Base-by-base conservation (phyloP, 1,140 invertebrate species). In the Drosophila sturtevanti region DNA sequence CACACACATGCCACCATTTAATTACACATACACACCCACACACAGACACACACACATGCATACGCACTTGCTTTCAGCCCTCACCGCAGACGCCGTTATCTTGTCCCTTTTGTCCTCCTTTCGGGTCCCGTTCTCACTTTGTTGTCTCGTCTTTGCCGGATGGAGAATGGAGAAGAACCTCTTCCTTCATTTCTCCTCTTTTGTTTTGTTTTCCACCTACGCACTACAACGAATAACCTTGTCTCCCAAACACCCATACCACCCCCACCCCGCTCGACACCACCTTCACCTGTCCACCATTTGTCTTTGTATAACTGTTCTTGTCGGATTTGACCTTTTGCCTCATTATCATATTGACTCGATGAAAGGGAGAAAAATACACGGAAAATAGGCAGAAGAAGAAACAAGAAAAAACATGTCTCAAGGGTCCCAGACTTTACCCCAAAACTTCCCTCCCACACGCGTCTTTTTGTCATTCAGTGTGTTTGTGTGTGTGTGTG, bases 301-400 rank as follows among this genome's bases (percentile, higher is more conserved):
- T 63, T 52, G 56, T 56, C 62, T 59, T 55, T 44, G 11, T 44
- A 63, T 16, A 65, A 65, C 41, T 16, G 34, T 63, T 74, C 35
- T 41, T 73, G 72, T 68, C 61, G 60, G 58, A 58, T 69, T 72
- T 89, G 79, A 87, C 84, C 84, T 87, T 87, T 87, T 71, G 66
- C 67, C 66, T 63, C 59, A 63, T 68, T 58, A 54, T 68, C 79
- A 77, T 77, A 84, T 87, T 89, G 84, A 89, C 79, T 87, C 69
- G 63, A 84, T 89, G 84, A 87, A 87, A 77, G 58, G 77, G 16
- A 72, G 77, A 72, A 77, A 65, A 85, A 79, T 77, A 72, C 73
- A 63, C 68, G 75, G 63, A 72, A 77, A 55, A 59, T 59, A 59
- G 41, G 63, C 59, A 64, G 18, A 56, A 31, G 27, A 31, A 7